Evolutionary conservation across 2,113 vertebrate species (phyloP).

Genomic region (Chaetodon auriga): DNA sequence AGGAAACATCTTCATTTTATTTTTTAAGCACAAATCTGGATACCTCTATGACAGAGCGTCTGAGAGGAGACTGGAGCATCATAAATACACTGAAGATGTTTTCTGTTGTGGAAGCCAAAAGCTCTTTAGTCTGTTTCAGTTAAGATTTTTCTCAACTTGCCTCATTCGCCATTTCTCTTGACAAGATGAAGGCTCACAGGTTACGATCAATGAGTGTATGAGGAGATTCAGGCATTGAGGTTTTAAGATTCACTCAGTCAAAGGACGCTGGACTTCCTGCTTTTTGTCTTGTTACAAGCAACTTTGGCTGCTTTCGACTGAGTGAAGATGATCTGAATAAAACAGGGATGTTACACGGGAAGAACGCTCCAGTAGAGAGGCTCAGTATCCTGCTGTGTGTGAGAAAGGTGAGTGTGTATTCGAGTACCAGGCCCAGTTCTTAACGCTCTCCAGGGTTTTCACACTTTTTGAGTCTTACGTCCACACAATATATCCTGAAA

Average conservation of each 20-base stretch:
- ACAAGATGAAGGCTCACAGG: conserved; percentile 3
- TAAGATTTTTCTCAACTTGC: neutral
- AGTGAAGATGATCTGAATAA: neutral
- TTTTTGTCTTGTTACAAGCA: neutral
- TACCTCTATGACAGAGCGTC: no score
- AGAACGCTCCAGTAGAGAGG: neutral
- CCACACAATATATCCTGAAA: neutral
- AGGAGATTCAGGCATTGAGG: neutral
- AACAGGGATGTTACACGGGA: neutral
- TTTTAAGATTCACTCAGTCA: conserved; percentile 12
- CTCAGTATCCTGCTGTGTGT: conserved; percentile 20
- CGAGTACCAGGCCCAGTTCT: neutral
- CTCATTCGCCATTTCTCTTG: neutral
- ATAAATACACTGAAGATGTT: neutral
- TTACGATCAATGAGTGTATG: neutral
- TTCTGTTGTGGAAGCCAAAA: conserved; percentile 1
- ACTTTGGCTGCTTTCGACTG: neutral
- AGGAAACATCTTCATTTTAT: conserved; percentile 11
- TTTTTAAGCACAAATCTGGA: conserved; percentile 8
- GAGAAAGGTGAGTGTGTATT: conserved; percentile 16
- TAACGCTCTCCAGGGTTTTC: neutral
- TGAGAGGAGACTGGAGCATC: neutral
- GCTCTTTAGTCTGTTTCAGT: neutral
- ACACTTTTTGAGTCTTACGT: neutral
- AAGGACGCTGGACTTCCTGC: neutral